A percentile compares a stretch with the other conserved stretches of the same genome.
Conservation (phyloP, 1,140 invertebrate genomes). For the Colletes latitarsis region DNA sequence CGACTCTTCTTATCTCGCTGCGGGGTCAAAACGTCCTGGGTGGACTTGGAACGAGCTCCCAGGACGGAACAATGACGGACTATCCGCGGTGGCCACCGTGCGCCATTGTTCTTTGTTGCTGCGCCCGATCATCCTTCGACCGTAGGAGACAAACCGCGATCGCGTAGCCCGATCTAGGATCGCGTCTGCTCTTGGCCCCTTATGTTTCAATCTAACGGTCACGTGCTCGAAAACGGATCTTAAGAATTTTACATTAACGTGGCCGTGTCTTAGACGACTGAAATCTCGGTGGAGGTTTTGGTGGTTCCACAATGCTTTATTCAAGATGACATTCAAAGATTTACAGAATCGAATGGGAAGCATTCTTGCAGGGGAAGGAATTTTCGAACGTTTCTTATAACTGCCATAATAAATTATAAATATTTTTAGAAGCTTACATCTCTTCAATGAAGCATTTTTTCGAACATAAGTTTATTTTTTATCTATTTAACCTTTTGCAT, state of each 20-base stretch:
- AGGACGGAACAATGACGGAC: constrained; percentile 63
- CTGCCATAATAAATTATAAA: too few species aligned
- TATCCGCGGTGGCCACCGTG: constrained; percentile 62
- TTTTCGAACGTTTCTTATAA: too few species aligned
- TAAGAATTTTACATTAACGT: background rate
- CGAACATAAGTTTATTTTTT: too few species aligned
- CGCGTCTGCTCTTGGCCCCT: constrained; percentile 16
- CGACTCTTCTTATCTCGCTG: constrained; percentile 73
- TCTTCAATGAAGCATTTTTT: too few species aligned
- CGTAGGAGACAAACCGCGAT: constrained; percentile 42
- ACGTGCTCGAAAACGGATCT: background rate
- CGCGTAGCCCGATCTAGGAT: constrained; percentile 29
- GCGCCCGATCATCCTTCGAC: constrained; percentile 25
- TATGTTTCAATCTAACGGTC: constrained; percentile 51
- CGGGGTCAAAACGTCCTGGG: constrained; percentile 75
- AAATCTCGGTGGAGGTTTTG: too few species aligned
- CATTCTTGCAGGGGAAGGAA: too few species aligned
- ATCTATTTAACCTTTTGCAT: too few species aligned
- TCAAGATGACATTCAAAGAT: too few species aligned
- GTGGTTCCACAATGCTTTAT: too few species aligned
- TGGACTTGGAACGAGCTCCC: constrained; percentile 60
- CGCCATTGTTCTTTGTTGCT: constrained; percentile 66
- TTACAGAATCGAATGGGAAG: too few species aligned
- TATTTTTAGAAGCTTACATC: too few species aligned
- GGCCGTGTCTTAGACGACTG: too few species aligned